Evolutionary conservation across 2,797 vertebrate species (phyloP).

Genomic region (Mormyrops attenuatus): DNA sequence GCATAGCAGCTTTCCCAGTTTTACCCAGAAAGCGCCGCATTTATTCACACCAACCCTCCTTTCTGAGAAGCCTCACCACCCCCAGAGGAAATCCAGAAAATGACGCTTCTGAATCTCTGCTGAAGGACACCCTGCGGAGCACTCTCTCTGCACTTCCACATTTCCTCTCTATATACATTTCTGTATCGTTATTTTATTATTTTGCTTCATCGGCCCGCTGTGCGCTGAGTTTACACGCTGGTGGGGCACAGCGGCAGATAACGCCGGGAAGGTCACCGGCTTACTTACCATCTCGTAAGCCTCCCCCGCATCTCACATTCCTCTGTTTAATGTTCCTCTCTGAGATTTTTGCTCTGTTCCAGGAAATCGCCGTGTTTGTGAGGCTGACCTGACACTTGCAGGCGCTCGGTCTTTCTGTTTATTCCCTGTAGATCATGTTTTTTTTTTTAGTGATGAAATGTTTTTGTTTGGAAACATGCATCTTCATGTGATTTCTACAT

Average conservation of each 20-base stretch:
- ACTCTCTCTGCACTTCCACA: neutral
- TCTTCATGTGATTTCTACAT: neutral
- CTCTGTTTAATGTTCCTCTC: neutral
- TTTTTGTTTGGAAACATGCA: neutral
- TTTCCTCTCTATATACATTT: neutral
- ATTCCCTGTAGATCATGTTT: neutral
- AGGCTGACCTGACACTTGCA: neutral
- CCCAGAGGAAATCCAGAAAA: neutral
- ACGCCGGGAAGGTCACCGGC: neutral
- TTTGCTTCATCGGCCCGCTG: neutral
- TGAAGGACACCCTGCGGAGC: neutral
- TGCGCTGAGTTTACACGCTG: neutral
- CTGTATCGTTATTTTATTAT: neutral
- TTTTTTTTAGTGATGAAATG: neutral
- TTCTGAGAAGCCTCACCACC: neutral
- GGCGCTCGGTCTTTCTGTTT: neutral
- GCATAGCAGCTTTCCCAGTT: conserved; percentile 32
- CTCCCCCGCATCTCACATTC: neutral
- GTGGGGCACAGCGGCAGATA: neutral
- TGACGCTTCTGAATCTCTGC: neutral
- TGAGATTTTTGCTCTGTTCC: neutral
- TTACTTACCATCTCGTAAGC: neutral
- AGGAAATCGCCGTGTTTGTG: neutral
- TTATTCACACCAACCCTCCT: neutral
- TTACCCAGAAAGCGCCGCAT: neutral